Conservation (phyloP, 2,113 vertebrate genomes). For the Archilochus colubris region DNA sequence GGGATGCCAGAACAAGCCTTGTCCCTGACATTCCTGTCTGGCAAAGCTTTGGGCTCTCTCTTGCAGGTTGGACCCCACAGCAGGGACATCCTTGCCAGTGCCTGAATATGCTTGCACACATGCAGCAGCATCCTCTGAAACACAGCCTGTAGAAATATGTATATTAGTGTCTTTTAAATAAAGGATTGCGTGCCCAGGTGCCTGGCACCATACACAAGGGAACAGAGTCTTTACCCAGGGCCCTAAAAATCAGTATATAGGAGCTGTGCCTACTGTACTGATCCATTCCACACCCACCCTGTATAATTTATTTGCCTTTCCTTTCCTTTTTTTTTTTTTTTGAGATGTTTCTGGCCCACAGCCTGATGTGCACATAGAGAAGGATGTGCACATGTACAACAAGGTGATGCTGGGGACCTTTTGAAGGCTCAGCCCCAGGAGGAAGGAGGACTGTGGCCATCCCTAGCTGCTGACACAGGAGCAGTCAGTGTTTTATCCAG, state of each 20-base stretch:
- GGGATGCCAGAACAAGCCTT: too few species aligned
- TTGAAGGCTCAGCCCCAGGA: neutral
- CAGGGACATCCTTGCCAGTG: neutral
- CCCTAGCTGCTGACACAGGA: rapidly evolving
- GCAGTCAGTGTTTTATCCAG: neutral
- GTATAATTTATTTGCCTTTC: neutral
- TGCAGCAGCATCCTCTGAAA: neutral
- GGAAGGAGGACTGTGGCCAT: neutral
- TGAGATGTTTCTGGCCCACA: neutral
- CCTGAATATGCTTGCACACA: neutral
- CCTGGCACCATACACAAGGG: rapidly evolving
- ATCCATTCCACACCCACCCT: rapidly evolving
- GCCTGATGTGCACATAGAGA: neutral
- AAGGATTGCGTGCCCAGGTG: rapidly evolving
- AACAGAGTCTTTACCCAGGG: too few species aligned
- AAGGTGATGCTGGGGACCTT: neutral
- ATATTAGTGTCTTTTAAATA: rapidly evolving
- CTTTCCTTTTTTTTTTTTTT: neutral
- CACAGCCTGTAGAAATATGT: rapidly evolving
- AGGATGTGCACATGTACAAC: neutral
- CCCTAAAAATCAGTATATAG: rapidly evolving
- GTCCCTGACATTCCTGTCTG: neutral
- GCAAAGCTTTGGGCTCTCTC: rapidly evolving
- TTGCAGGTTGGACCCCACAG: too few species aligned
- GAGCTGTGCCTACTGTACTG: rapidly evolving